These are phyloP conservation scores for Bombylius discolor DNA, from an alignment of 2,888 invertebrate species.

Conservation along the genomic window DNA sequence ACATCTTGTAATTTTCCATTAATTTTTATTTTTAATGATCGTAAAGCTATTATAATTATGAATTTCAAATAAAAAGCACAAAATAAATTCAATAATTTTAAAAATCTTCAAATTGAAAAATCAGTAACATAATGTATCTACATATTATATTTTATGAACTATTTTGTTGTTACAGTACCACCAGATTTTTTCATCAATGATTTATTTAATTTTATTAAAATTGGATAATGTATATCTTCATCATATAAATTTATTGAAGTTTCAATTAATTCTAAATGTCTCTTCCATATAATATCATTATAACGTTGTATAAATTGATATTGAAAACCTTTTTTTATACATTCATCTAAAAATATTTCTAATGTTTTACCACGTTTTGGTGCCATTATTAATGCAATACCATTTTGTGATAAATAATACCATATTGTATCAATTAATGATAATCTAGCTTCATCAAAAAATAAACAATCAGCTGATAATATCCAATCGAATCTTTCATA, in stretches of 20 bases:
- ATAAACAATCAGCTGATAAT: conserved; percentile 66
- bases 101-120: too few relatives aligned
- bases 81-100: too few relatives aligned
- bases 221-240: conserved; percentile 58
- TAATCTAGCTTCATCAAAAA: conserved; percentile 58
- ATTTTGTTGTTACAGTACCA: too few relatives aligned
- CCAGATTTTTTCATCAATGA: too few relatives aligned
- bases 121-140: too few relatives aligned
- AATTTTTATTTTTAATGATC: too few relatives aligned
- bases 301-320: conserved; percentile 47
- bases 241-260: conserved; percentile 47
- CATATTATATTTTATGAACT: too few relatives aligned
- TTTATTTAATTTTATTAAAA: conserved; percentile 45
- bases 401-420: conserved; percentile 45
- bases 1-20: too few relatives aligned
- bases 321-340: conserved; percentile 44
- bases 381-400: conserved; percentile 61
- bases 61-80: too few relatives aligned
- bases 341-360: conserved; percentile 50
- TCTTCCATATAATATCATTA: conserved; percentile 53
- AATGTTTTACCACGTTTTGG: conserved; percentile 61
- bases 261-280: conserved; percentile 42
- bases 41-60: too few relatives aligned
- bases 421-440: conserved; percentile 55
- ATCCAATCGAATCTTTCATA: conserved; percentile 52